Evolutionary conservation across 2,888 invertebrate species (phyloP).

Genomic region (Sepiola atlantica): DNA sequence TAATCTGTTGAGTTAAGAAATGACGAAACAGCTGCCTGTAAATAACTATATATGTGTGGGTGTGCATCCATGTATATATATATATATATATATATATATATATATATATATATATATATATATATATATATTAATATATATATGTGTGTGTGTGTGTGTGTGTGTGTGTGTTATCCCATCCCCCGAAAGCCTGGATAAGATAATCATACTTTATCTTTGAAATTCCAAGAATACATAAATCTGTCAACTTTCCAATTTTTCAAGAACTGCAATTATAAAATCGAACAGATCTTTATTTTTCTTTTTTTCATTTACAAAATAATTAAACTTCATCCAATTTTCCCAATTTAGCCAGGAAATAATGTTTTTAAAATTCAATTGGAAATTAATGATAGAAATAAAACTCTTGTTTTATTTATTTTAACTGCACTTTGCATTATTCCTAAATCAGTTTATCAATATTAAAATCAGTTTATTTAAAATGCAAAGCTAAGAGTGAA

Average conservation of each 20-base stretch:
- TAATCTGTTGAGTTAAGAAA: too few species aligned
- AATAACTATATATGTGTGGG: too few species aligned
- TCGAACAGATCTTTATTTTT: not conserved
- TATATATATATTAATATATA: too few species aligned
- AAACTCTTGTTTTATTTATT: conserved; percentile 2
- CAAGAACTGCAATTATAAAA: not conserved
- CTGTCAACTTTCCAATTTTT: not conserved
- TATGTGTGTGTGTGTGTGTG: too few species aligned
- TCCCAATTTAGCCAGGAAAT: not conserved
- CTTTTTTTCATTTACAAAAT: not conserved
- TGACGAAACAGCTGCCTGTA: too few species aligned
- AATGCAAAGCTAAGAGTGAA: not conserved
- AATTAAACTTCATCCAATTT: conserved; percentile 19
- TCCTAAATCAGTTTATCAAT: not conserved
- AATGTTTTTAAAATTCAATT: not conserved
- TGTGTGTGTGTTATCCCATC: not conserved
- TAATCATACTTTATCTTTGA: not conserved
- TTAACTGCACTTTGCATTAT: not conserved
- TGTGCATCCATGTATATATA: too few species aligned
- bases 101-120: too few species aligned
- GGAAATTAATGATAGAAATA: conserved; percentile 4
- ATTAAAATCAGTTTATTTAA: conserved; percentile 32
- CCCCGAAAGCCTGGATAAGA: not conserved
- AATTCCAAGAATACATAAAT: not conserved
- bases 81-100: too few species aligned